A percentile compares a stretch with the other conserved stretches of the same genome.
phyloP scores from a whole-genome alignment of 1,140 invertebrate species.

The Agraylea sexmaculata region DNA sequence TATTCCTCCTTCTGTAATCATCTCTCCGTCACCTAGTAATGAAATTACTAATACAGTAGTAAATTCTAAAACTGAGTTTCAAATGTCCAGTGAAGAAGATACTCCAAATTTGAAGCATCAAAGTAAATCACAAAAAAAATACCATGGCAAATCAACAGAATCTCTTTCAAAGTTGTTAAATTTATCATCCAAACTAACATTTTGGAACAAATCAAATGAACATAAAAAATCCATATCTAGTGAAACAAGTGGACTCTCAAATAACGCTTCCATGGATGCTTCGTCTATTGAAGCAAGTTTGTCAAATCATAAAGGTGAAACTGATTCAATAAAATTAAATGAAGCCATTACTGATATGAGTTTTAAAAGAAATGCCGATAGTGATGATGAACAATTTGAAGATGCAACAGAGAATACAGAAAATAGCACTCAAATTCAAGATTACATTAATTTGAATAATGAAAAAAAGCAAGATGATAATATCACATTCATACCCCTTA shows the following conservation, averaged over 20 bases:
- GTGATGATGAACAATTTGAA: slow-evolving; percentile 24
- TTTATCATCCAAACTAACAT: slow-evolving; percentile 35
- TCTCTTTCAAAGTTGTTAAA: slow-evolving; percentile 35
- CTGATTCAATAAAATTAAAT: slow-evolving; percentile 2
- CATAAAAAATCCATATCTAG: slow-evolving; percentile 13
- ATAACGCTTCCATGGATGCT: not conserved
- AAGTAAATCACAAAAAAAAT: slow-evolving; percentile 1
- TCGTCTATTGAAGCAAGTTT: slow-evolving; percentile 19
- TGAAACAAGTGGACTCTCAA: slow-evolving; percentile 6
- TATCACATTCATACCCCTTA: slow-evolving; percentile 14
- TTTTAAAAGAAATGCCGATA: slow-evolving; percentile 23
- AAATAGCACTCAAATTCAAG: not conserved
- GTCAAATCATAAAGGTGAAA: slow-evolving; percentile 1
- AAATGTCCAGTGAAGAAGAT: slow-evolving; percentile 22
- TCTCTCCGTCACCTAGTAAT: slow-evolving; percentile 4
- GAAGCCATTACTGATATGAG: slow-evolving; percentile 11
- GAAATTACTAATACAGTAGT: slow-evolving; percentile 8
- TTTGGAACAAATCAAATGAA: slow-evolving; percentile 35
- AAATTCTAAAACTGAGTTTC: not conserved
- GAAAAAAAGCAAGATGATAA: not conserved
- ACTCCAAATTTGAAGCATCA: slow-evolving; percentile 15
- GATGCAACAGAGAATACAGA: slow-evolving; percentile 8
- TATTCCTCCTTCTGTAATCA: slow-evolving; percentile 23
- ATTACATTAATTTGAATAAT: not conserved
- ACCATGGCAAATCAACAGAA: slow-evolving; percentile 7